phyloP scores from a whole-genome alignment of 2,113 vertebrate species.

The Arizona elegans region DNA sequence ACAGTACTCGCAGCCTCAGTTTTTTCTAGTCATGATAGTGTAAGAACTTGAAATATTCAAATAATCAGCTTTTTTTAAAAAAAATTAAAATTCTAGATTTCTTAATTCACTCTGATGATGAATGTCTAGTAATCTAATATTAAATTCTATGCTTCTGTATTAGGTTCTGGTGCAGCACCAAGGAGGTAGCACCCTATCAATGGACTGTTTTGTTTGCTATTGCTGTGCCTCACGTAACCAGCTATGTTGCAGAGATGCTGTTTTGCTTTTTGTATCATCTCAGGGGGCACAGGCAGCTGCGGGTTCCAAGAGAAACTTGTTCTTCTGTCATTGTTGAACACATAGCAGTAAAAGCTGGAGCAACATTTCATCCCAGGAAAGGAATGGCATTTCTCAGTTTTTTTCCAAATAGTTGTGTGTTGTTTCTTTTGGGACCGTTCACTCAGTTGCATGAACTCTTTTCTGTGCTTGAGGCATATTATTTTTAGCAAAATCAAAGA shows the following conservation, averaged over 20 bases:
- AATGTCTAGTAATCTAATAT: not conserved
- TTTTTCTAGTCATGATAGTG: no score
- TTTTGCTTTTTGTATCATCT: conserved; percentile 32
- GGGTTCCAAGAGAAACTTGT: conserved; percentile 18
- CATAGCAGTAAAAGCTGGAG: conserved; percentile 35
- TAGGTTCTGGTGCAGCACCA: not conserved
- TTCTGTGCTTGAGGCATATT: conserved; percentile 37
- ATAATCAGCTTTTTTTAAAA: not conserved
- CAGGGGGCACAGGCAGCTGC: conserved; percentile 8
- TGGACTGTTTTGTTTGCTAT: not conserved
- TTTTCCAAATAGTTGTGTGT: conserved; percentile 33
- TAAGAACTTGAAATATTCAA: not conserved
- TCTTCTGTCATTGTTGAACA: conserved; percentile 28
- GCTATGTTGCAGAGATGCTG: not conserved
- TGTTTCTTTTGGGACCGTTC: conserved; percentile 24
- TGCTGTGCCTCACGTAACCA: not conserved
- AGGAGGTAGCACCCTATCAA: not conserved
- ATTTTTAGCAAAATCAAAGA: conserved; percentile 58
- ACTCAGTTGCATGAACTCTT: conserved; percentile 2
- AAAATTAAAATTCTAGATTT: not conserved
- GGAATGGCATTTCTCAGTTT: conserved; percentile 27
- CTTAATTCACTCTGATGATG: not conserved
- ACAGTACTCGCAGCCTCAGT: not conserved
- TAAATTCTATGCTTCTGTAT: not conserved
- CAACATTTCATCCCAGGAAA: conserved; percentile 45